Conservation (phyloP, 1,140 invertebrate genomes). For the Rhopalosiphum maidis region DNA sequence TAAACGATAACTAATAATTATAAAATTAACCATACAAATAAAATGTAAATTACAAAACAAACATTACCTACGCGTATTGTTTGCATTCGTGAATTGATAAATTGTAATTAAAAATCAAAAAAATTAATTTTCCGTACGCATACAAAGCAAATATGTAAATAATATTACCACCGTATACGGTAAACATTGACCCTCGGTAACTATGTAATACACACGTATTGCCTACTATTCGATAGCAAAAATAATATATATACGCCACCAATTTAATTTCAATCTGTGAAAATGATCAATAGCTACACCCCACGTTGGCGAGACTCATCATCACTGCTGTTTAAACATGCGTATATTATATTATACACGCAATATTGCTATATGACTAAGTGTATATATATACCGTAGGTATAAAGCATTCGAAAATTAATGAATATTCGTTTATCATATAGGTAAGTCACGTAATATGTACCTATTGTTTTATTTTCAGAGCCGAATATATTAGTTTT, state of each 20-base stretch:
- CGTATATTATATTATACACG: not conserved
- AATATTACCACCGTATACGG: constrained; percentile 5
- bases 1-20: not conserved
- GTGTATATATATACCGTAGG: too few species aligned
- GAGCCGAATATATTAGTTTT: not conserved
- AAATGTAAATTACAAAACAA: not conserved
- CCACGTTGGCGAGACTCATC: not conserved
- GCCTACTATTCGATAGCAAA: constrained; percentile 2
- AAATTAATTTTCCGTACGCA: not conserved
- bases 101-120: constrained; percentile 9
- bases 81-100: not conserved
- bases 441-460: not conserved
- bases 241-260: not conserved
- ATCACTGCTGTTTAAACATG: not conserved
- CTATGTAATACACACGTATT: not conserved
- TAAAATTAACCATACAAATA: not conserved
- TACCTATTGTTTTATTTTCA: not conserved
- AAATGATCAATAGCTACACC: not conserved
- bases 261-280: not conserved
- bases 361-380: not conserved
- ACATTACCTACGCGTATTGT: not conserved
- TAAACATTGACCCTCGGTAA: not conserved
- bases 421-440: not conserved
- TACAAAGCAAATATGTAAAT: not conserved
- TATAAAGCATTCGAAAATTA: not conserved